Conservation (phyloP, 1,140 invertebrate species). For the Temnothorax nylanderi region DNA sequence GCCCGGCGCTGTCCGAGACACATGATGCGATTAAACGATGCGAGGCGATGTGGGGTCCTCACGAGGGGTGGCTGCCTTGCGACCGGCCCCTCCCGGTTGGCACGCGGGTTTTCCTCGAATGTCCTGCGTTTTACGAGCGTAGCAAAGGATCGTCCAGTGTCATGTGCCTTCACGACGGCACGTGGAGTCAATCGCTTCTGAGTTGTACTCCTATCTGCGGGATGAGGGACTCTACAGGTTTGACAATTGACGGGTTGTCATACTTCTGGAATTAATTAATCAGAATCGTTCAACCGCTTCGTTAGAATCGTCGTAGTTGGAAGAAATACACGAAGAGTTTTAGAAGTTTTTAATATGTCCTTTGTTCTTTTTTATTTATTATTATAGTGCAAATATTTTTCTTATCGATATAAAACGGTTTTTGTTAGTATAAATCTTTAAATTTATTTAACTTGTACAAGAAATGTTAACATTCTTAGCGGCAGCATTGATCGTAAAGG, state of each 20-base stretch:
- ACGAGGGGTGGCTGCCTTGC: slow-evolving; percentile 76
- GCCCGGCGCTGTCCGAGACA: slow-evolving; percentile 62
- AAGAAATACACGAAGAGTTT: not conserved
- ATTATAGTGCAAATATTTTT: not conserved
- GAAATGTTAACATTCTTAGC: slow-evolving; percentile 58
- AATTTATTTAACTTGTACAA: not conserved
- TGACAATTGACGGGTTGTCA: not conserved
- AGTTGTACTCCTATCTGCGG: slow-evolving; percentile 78
- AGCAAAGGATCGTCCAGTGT: slow-evolving; percentile 66
- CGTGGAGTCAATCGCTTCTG: slow-evolving; percentile 80
- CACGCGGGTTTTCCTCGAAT: slow-evolving; percentile 77
- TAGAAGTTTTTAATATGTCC: not conserved
- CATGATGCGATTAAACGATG: slow-evolving; percentile 73
- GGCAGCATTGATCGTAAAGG: slow-evolving; percentile 80
- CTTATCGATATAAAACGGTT: not conserved
- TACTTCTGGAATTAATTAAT: not conserved
- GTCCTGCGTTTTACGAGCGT: slow-evolving; percentile 79
- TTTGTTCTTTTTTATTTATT: not conserved
- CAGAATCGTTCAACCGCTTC: not conserved
- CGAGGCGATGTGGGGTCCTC: slow-evolving; percentile 73
- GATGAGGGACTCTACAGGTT: slow-evolving; percentile 68
- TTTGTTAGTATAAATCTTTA: not conserved
- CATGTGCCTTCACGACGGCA: slow-evolving; percentile 81
- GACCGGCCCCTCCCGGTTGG: slow-evolving; percentile 73
- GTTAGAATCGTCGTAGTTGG: not conserved